These are phyloP conservation scores for Protonemura montana DNA, from an alignment of 2,888 invertebrate species.

Conservation along the genomic window DNA sequence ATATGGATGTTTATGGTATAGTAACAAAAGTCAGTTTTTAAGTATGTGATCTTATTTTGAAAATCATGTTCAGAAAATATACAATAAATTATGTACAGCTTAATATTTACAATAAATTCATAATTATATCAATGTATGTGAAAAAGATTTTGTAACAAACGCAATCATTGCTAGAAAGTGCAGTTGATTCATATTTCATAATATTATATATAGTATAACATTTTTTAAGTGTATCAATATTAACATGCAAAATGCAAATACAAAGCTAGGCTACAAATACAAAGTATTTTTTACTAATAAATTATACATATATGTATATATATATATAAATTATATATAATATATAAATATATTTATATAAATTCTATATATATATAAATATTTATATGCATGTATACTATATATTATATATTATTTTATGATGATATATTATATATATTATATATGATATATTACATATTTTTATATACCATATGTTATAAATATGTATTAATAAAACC, in stretches of 20 bases:
- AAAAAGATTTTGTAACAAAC: conserved; percentile 49
- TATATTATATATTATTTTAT: conserved; percentile 5
- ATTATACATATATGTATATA: not conserved
- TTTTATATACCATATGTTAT: not conserved
- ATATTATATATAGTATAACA: conserved; percentile 9
- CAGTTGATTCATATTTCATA: conserved; percentile 40
- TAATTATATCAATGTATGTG: conserved; percentile 45
- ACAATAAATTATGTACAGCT: conserved; percentile 51
- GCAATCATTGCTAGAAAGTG: conserved; percentile 48
- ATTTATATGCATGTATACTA: conserved; percentile 19
- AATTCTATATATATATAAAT: not conserved
- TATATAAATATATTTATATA: conserved; percentile 7
- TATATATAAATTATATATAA: not conserved
- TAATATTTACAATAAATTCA: conserved; percentile 49
- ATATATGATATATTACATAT: not conserved
- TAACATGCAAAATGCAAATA: conserved; percentile 43
- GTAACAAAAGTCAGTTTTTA: not conserved
- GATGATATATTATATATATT: not conserved
- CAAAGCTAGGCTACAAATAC: conserved; percentile 39
- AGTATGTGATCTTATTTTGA: conserved; percentile 49
- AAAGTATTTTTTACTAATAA: conserved; percentile 40
- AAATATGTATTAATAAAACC: conserved; percentile 1
- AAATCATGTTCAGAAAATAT: conserved; percentile 52
- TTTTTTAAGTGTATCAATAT: conserved; percentile 17
- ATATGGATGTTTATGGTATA: not conserved